phyloP scores from a whole-genome alignment of 2,888 invertebrate species.

The Harpalus rufipes region DNA sequence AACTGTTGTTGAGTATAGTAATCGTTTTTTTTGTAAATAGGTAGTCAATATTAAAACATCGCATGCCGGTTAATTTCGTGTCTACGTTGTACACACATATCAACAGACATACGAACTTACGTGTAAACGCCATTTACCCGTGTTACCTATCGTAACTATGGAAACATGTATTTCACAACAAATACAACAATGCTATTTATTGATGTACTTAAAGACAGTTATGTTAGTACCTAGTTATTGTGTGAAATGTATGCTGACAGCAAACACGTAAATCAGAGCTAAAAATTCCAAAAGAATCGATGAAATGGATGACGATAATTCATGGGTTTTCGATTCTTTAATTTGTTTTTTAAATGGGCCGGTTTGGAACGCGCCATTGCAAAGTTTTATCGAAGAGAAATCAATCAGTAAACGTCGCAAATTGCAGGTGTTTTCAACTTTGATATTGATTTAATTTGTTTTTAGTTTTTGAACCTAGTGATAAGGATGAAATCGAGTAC shows the following conservation, averaged over 20 bases:
- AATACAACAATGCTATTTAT: slow-evolving; percentile 47
- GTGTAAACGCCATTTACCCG: slow-evolving; percentile 16
- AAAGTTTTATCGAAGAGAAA: slow-evolving; percentile 95
- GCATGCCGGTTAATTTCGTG: slow-evolving; percentile 38
- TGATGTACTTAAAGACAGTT: slow-evolving; percentile 50
- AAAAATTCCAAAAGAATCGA: not conserved
- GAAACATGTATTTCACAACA: slow-evolving; percentile 36
- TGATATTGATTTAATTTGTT: slow-evolving; percentile 68
- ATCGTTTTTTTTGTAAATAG: slow-evolving; percentile 8
- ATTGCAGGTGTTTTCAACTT: slow-evolving; percentile 20
- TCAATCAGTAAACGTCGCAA: slow-evolving; percentile 86
- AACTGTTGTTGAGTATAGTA: slow-evolving; percentile 8
- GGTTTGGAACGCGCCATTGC: slow-evolving; percentile 93
- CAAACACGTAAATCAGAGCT: slow-evolving; percentile 36
- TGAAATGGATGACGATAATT: slow-evolving; percentile 81
- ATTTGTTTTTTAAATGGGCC: slow-evolving; percentile 95
- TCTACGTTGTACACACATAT: slow-evolving; percentile 1
- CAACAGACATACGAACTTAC: not conserved
- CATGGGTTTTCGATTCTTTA: slow-evolving; percentile 95
- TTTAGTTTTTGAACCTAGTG: slow-evolving; percentile 92
- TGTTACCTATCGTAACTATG: slow-evolving; percentile 12
- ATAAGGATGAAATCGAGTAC: slow-evolving; percentile 87
- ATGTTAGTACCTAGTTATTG: slow-evolving; percentile 42
- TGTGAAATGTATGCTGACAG: slow-evolving; percentile 43
- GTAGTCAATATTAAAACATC: slow-evolving; percentile 33